A percentile compares a stretch with the other conserved stretches of the same genome.
These are phyloP conservation scores for Myripristis jacobus DNA, from an alignment of 2,797 vertebrate genomes.

Conservation along the genomic window DNA sequence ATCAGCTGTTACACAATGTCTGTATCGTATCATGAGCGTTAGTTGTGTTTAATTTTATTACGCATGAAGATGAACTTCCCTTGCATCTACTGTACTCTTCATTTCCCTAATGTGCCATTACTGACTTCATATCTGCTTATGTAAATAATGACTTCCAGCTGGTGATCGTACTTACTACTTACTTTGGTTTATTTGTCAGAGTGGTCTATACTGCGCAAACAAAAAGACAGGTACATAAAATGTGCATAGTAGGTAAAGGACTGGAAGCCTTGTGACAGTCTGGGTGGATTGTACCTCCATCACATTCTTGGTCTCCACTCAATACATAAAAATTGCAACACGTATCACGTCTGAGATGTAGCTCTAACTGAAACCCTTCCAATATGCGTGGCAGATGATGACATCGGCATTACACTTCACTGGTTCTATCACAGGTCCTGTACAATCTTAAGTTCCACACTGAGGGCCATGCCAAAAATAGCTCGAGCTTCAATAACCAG, in stretches of 20 bases:
- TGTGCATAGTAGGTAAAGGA: too few relatives aligned
- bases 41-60: too few relatives aligned
- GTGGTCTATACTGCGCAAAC: too few relatives aligned
- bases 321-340: too few relatives aligned
- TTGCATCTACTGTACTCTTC: background rate
- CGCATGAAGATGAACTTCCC: too few relatives aligned
- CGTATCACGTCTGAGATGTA: background rate
- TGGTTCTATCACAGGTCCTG: slow-evolving; percentile 50
- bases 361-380: background rate
- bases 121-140: background rate
- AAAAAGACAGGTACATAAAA: too few relatives aligned
- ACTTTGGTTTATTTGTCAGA: too few relatives aligned
- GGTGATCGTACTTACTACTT: too few relatives aligned
- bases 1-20: slow-evolving; percentile 13
- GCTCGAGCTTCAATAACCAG: slow-evolving; percentile 74
- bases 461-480: slow-evolving; percentile 70
- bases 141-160: background rate
- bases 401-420: slow-evolving; percentile 10
- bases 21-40: too few relatives aligned
- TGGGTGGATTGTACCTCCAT: too few relatives aligned
- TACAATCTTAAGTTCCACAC: slow-evolving; percentile 62
- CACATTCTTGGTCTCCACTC: too few relatives aligned
- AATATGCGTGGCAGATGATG: slow-evolving; percentile 1
- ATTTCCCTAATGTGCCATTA: background rate
- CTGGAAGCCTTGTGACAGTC: too few relatives aligned